These are phyloP conservation scores for Lasioglossum baleicum DNA, from an alignment of 1,140 invertebrate species.

Conservation along the genomic window DNA sequence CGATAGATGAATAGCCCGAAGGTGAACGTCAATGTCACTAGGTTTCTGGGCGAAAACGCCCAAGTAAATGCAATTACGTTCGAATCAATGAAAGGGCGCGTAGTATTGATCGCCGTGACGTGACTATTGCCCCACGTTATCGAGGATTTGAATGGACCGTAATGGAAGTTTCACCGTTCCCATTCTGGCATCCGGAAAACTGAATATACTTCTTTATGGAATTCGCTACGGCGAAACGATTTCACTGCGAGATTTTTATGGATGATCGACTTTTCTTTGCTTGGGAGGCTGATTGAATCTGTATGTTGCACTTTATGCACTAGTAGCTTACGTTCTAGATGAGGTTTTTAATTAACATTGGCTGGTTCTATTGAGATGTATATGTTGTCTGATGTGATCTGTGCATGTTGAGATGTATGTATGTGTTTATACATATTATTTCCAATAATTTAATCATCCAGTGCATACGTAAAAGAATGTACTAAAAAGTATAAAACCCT, in stretches of 20 bases:
- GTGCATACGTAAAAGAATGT: no score
- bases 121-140: conserved; percentile 31
- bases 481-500: no score
- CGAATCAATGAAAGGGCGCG: conserved; percentile 62
- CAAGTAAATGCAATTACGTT: conserved; percentile 64
- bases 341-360: no score
- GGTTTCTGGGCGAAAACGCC: conserved; percentile 67
- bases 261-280: no score
- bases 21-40: conserved; percentile 68
- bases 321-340: no score
- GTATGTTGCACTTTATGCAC: no score
- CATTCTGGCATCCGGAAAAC: not conserved
- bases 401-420: no score
- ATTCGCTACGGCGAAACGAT: not conserved
- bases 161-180: conserved; percentile 7
- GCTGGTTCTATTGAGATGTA: no score
- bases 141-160: conserved; percentile 28
- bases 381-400: no score
- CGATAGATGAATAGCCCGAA: conserved; percentile 44
- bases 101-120: conserved; percentile 57
- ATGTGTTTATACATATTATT: no score
- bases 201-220: not conserved
- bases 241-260: not conserved
- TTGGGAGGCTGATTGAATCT: no score
- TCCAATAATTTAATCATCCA: no score